A percentile compares a stretch with the other conserved stretches of the same genome.
phyloP scores from a whole-genome alignment of 1,140 invertebrate species.

The Brachionus angularis region DNA sequence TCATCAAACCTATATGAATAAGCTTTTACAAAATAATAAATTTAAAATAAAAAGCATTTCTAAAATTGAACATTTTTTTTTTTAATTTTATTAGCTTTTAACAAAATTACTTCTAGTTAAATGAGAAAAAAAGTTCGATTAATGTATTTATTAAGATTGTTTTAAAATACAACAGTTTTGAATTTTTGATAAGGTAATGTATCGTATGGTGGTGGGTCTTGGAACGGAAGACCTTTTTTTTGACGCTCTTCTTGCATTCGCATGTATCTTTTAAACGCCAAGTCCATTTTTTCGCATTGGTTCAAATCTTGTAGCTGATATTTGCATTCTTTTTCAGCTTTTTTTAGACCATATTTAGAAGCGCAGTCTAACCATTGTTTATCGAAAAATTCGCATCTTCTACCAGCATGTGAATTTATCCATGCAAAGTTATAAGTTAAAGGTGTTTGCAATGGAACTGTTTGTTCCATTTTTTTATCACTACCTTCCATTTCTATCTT shows the following conservation, averaged over 20 bases:
- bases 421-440: constrained; percentile 32
- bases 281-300: constrained; percentile 20
- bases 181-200: constrained; percentile 38
- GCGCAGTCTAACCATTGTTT: constrained; percentile 43
- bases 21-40: too few species aligned
- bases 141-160: not conserved
- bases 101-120: not conserved
- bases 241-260: constrained; percentile 42
- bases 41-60: not conserved
- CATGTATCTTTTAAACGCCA: constrained; percentile 6
- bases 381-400: constrained; percentile 36
- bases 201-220: constrained; percentile 40
- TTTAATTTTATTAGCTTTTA: not conserved
- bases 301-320: constrained; percentile 26
- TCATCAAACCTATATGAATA: too few species aligned
- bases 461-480: constrained; percentile 31
- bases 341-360: constrained; percentile 29
- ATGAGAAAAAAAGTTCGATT: not conserved
- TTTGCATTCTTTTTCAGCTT: constrained; percentile 42
- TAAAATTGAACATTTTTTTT: not conserved
- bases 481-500: constrained; percentile 14
- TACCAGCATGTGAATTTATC: constrained; percentile 17
- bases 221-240: constrained; percentile 33
- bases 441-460: constrained; percentile 22
- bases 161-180: constrained; percentile 32